Conservation (phyloP, 1,140 invertebrate species). For the Anastatus disparis region DNA sequence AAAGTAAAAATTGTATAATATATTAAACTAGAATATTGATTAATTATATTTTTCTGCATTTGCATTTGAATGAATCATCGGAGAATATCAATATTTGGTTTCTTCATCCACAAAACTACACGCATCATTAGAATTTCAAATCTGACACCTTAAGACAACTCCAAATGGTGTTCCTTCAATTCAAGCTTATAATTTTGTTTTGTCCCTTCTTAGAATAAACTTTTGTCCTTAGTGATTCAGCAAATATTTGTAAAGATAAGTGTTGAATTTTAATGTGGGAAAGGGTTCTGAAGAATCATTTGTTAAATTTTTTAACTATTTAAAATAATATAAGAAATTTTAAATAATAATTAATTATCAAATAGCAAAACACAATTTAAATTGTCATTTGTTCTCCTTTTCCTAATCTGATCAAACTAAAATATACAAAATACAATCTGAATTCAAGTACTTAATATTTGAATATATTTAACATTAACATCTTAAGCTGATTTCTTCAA, state of each 20-base stretch:
- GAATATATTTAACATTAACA: no score
- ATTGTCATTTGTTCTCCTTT: no score
- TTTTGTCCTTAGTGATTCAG: neutral
- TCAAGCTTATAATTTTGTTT: neutral
- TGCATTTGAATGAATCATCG: constrained; percentile 14
- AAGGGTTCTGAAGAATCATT: no score
- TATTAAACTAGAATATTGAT: neutral
- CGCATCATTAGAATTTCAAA: constrained; percentile 18
- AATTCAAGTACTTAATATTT: no score
- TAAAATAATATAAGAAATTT: no score
- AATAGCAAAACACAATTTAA: no score
- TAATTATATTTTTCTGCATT: constrained; percentile 9
- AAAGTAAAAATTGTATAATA: no score
- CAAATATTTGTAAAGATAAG: neutral
- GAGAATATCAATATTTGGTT: constrained; percentile 12
- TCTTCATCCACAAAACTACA: neutral
- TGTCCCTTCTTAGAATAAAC: neutral
- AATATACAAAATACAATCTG: no score
- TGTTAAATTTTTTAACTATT: no score
- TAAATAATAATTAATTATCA: no score
- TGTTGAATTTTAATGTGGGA: neutral
- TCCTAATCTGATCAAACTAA: no score
- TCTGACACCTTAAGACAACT: neutral
- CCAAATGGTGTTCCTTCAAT: constrained; percentile 10
- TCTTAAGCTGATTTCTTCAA: neutral